Base-by-base conservation (phyloP, 2,888 invertebrate species). In the Caenorhabditis panamensis region DNA sequence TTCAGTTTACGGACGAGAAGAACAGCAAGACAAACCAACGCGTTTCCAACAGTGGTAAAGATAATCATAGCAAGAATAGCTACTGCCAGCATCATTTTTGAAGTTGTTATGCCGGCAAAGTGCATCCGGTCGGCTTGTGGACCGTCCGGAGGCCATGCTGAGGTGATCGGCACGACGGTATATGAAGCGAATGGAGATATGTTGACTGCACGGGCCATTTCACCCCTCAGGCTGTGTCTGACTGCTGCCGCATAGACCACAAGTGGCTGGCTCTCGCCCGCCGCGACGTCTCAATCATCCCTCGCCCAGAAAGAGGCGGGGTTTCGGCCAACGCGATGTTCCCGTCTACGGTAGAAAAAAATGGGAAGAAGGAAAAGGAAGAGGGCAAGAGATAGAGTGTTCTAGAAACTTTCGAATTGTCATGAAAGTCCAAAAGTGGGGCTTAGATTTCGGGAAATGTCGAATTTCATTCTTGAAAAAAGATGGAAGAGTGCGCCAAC, bases 11-110 rank as follows among this genome's bases (percentile, higher is more conserved):
- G 91, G 1, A 93, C 93, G 26, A 93, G 88, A n/a, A 91, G 90
- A n/a, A 93, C 93, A 0, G 93, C 93, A 9, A 92, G 90, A 80
- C 93, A 92, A 36, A 93, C 93, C 63, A 93, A 89, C 13, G 91
- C 90, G 88, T 93, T 93, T 26, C 93, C 93, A 22, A 93, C 89
- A 11, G 92, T 89, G 5, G 93, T 93, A 61, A 91, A 90, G 4
- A 92, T 79, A 61, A 92, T 92, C 82, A 93, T 88, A 13, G 89
- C 82, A 22, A 86, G 63, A 63, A 90, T 95, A n/a, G 86, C 59
- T 11, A 87, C 18, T 22, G 67, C 67, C 13, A 85, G 47, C 13
- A 82, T 4, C 26, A 63, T 53, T 61, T 75, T 80, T 28, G 26
- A 59, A 11, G 71, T 66, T 1, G 72, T 67, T 9, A 66, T 44